Conservation (phyloP, 2,113 vertebrate species). For the Otolemur garnettii region DNA sequence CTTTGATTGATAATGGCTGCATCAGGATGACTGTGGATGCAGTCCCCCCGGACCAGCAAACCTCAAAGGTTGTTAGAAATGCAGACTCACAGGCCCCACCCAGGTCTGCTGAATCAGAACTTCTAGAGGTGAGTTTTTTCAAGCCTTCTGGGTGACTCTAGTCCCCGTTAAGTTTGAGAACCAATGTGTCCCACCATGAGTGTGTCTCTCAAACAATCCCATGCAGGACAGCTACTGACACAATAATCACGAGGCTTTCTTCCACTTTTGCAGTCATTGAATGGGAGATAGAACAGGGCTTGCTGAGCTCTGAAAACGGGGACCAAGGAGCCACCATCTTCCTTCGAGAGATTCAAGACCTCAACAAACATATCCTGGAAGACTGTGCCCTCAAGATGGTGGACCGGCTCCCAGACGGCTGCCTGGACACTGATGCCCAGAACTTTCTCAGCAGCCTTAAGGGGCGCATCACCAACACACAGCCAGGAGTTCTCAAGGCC, state of each 20-base stretch:
- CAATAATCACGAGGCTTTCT: not conserved
- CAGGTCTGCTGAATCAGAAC: not conserved
- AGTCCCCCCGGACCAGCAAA: not conserved
- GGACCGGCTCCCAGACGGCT: constrained; percentile 84
- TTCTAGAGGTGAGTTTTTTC: not conserved
- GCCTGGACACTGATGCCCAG: constrained; percentile 87
- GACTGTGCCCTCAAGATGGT: constrained; percentile 81
- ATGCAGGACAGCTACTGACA: not conserved
- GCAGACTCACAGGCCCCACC: not conserved
- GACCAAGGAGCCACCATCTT: constrained; percentile 84
- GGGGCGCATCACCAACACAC: constrained; percentile 72
- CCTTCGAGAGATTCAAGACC: constrained; percentile 87
- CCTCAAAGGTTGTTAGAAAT: not conserved
- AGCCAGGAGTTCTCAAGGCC: constrained; percentile 78
- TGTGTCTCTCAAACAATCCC: not conserved
- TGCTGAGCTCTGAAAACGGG: constrained; percentile 73
- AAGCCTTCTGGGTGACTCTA: not conserved
- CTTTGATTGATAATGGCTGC: not conserved
- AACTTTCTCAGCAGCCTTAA: constrained; percentile 87
- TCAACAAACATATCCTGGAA: constrained; percentile 79
- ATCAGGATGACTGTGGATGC: too few species aligned
- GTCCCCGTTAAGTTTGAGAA: not conserved
- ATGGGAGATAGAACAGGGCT: constrained; percentile 88
- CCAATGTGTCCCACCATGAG: not conserved
- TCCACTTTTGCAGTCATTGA: constrained; percentile 84